Percentiles rank a stretch among this genome's conserved stretches.
phyloP scores from a whole-genome alignment of 2,797 vertebrate species.

The Galago senegalensis region DNA sequence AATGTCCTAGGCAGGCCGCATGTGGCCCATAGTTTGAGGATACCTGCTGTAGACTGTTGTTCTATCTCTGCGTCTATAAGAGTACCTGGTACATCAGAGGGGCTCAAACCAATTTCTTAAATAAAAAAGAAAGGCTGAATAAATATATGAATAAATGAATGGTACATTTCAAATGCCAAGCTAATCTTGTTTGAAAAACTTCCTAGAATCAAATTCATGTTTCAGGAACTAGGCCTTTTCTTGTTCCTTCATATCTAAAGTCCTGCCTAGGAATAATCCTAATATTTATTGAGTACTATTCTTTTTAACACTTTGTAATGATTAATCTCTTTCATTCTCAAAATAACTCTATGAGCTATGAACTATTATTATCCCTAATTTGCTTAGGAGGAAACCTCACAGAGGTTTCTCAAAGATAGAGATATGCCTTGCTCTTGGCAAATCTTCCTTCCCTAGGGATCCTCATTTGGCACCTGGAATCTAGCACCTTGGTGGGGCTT shows the following conservation, averaged over 20 bases:
- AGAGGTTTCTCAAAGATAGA: not conserved
- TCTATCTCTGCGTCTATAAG: not conserved
- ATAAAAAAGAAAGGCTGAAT: not conserved
- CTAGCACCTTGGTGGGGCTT: not conserved
- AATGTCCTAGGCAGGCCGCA: too few species aligned
- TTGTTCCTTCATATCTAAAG: not conserved
- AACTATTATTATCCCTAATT: not conserved
- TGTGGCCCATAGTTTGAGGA: too few species aligned
- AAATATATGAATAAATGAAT: not conserved
- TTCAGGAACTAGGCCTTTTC: constrained; percentile 21
- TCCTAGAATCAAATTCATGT: not conserved
- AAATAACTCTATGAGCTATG: not conserved
- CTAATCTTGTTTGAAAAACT: not conserved
- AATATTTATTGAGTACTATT: not conserved
- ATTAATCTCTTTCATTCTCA: constrained; percentile 20
- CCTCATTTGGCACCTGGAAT: not conserved
- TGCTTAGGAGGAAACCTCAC: not conserved
- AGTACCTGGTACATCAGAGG: not conserved
- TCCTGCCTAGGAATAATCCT: not conserved
- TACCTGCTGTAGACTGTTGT: not conserved
- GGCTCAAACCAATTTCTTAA: not conserved
- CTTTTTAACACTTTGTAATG: constrained; percentile 25
- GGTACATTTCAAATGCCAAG: not conserved
- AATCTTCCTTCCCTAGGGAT: not conserved
- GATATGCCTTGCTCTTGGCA: not conserved